Evolutionary conservation across 2,797 vertebrate genomes (phyloP), one percentile per base, ranked within the genome.

Genomic region (Danio kyathit): DNA sequence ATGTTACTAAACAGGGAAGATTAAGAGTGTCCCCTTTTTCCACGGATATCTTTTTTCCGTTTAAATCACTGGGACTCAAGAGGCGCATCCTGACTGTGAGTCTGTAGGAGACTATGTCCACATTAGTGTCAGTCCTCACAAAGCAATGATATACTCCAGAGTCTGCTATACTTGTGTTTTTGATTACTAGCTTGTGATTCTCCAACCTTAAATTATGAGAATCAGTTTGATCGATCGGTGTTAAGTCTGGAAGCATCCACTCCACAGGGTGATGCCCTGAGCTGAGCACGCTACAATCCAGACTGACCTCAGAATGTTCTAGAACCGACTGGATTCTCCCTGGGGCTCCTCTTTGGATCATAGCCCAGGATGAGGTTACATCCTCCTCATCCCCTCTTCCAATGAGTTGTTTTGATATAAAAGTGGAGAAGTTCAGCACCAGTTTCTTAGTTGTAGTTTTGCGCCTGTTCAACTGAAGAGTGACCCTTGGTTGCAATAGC

Each of bases 381-480:
- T 89, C 82, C 5, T 85, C 85, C 77, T 86, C 70, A 38, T 79
- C 48, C 11, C 76, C 84, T 38, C 86, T 80, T 49, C 82, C 88
- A 59, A 76, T 90, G 16, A 93, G 81, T 5, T 87, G 74, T 73
- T 91, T 88, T 61, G 86, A 91, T 56, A 95, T 93, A 19, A 90
- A 80, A 16, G 93, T 92, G 2, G 93, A 92, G 40, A 94, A 95
- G 88, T 94, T 93, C 89, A 95, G 89, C 5, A 93, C 94, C 40
- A 95, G 89, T 84, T 95, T 95, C 80, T 93, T 94, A 19, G 90
- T 93, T 17, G 93, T 93, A 43, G 95, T 95, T 82, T 93, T 94
- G 38, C 89, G 88, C 69, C 94, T 91, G 79, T 95, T 95, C 9
- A 95, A 90, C 85, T 90, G 93, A 71, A 95, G 83, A 41, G 91